A percentile compares a stretch with the other conserved stretches of the same genome.
Evolutionary conservation across 1,140 invertebrate genomes (phyloP).

Genomic region (Rhagoletis zephyria): DNA sequence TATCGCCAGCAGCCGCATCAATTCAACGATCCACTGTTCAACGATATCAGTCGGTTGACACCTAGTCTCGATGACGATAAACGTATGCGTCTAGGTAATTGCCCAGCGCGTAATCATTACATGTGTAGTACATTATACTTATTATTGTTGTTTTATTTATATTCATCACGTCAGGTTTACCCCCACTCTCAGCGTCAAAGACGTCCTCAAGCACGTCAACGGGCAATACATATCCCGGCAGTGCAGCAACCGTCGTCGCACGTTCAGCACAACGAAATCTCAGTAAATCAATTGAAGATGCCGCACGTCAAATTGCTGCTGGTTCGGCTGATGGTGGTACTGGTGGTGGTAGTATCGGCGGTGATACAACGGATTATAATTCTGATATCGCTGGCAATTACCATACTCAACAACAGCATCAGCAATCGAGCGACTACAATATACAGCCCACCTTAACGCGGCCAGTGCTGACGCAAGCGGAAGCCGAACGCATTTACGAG

Average conservation of each 20-base stretch:
- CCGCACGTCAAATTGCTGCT: constrained; percentile 62
- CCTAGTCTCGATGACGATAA: constrained; percentile 56
- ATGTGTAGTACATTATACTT: background rate
- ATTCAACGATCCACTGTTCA: constrained; percentile 69
- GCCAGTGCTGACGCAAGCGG: constrained; percentile 57
- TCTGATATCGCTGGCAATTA: constrained; percentile 46
- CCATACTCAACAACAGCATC: constrained; percentile 58
- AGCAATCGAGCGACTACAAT: constrained; percentile 57
- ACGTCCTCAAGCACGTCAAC: constrained; percentile 8
- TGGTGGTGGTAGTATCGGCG: constrained; percentile 69
- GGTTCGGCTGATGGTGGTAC: constrained; percentile 62
- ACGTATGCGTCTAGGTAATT: constrained; percentile 56
- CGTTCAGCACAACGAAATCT: constrained; percentile 71
- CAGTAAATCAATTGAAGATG: constrained; percentile 71
- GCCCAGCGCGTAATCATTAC: background rate
- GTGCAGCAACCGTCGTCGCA: constrained; percentile 43
- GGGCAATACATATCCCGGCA: constrained; percentile 54
- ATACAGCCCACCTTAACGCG: constrained; percentile 58
- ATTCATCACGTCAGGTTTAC: constrained; percentile 53
- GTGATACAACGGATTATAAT: constrained; percentile 38
- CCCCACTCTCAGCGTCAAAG: constrained; percentile 39
- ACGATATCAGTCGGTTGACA: constrained; percentile 64
- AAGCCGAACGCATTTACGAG: constrained; percentile 51
- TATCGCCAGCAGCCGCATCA: constrained; percentile 58
- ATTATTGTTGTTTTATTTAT: background rate